A percentile compares a stretch with the other conserved stretches of the same genome.
Evolutionary conservation across 2,797 vertebrate genomes (phyloP).

Genomic region (Spea hammondii): DNA sequence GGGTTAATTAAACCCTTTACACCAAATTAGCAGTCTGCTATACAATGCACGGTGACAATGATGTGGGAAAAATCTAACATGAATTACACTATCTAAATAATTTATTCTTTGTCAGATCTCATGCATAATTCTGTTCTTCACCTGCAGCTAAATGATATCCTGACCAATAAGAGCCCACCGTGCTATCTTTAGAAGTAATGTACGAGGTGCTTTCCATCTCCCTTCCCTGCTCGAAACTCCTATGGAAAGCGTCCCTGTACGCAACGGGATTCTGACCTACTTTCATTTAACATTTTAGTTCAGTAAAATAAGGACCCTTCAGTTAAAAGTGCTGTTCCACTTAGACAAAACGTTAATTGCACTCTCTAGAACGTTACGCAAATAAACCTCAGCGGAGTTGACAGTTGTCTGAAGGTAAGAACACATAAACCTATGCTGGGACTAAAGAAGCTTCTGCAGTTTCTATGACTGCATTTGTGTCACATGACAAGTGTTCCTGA

Average conservation of each 20-base stretch:
- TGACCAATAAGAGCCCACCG: constrained; percentile 28
- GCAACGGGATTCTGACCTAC: constrained; percentile 41
- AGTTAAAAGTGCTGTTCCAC: not conserved
- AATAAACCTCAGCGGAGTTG: no score
- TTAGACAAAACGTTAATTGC: no score
- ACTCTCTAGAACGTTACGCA: no score
- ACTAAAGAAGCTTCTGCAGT: no score
- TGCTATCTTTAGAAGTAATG: constrained; percentile 50
- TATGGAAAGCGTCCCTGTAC: constrained; percentile 9
- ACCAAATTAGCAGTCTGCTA: constrained; percentile 22
- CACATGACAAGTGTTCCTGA: no score
- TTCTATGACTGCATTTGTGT: no score
- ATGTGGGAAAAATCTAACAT: constrained; percentile 32
- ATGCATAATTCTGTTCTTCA: constrained; percentile 49
- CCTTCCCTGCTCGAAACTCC: not conserved
- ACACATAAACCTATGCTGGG: no score
- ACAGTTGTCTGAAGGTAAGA: no score
- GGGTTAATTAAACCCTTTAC: not conserved
- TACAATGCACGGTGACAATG: constrained; percentile 24
- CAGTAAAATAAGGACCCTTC: not conserved
- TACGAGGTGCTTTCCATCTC: constrained; percentile 36
- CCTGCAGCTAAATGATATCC: constrained; percentile 39
- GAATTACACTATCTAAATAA: constrained; percentile 46
- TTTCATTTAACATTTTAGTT: constrained; percentile 9
- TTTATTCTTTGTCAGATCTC: constrained; percentile 51